Evolutionary conservation across 2,888 invertebrate genomes (phyloP), one percentile per base, ranked within the genome.

Genomic region (Agrotis puta): DNA sequence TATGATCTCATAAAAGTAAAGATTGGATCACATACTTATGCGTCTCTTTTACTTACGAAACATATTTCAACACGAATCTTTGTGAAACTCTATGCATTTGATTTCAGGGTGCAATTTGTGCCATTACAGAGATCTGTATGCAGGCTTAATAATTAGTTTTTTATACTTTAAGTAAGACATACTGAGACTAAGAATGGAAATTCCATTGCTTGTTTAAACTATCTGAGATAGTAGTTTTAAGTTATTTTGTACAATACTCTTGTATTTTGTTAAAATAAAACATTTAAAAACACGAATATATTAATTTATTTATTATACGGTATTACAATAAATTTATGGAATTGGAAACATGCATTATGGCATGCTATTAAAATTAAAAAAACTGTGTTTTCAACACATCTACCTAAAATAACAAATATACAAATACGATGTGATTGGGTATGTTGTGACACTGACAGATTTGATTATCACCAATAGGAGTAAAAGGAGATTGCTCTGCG

Each of bases 111-210:
- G 75, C 83, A 77, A 70, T 77, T 33, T 63, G 88, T 88, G 88
- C 89, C 92, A 93, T 93, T 88, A 77, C 50, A 80, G 82, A 89
- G 88, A 91, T 90, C 90, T 90, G 87, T 85, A 75, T 82, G 72
- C 77, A 74, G 73, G 78, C 79, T 83, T 84, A 79, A 81, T 81
- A 33, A n/a, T 75, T 84, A 75, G 67, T 67, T 69, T 73, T n/a
- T 77, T 73, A 58, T 71, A 65, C 2, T 62, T 68, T 59, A 67
- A 66, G 50, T 77, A 64, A 62, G 68, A 61, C 59, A 70, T 59
- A 67, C 56, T 76, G 53, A 77, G 70, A 78, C 70, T 70, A 71
- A 74, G 67, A 73, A 73, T 69, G 64, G 69, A 65, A 22, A 70
- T 45, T 70, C 71, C 79, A 82, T 77, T 74, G 50, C 62, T 66